phyloP scores from a whole-genome alignment of 2,888 invertebrate genomes.

The Tupiocoris notatus region DNA sequence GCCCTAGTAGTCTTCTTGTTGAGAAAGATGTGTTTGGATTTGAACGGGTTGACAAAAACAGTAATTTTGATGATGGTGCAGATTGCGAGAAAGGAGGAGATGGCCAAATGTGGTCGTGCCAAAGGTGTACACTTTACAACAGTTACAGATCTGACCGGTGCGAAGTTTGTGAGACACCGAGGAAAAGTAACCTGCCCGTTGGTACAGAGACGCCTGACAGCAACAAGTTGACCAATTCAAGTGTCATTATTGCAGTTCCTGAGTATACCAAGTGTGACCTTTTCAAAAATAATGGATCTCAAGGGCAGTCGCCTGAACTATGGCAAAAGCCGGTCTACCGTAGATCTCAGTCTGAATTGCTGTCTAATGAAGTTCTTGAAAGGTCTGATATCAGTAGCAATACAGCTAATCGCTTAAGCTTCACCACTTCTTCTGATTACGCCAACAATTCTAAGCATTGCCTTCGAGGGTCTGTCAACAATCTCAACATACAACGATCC shows the following conservation, averaged over 20 bases:
- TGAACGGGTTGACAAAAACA: slow-evolving; percentile 48
- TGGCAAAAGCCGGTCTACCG: slow-evolving; percentile 55
- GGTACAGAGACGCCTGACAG: slow-evolving; percentile 52
- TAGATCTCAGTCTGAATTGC: slow-evolving; percentile 57
- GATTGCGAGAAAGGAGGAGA: slow-evolving; percentile 53
- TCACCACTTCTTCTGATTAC: slow-evolving; percentile 49
- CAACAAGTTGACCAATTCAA: slow-evolving; percentile 49
- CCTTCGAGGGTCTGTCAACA: slow-evolving; percentile 56
- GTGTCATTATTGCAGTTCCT: slow-evolving; percentile 56
- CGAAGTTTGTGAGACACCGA: slow-evolving; percentile 72
- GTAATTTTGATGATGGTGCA: slow-evolving; percentile 53
- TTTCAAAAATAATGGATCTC: slow-evolving; percentile 45
- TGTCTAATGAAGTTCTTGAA: slow-evolving; percentile 52
- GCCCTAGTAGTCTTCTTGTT: slow-evolving; percentile 49
- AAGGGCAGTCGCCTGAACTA: slow-evolving; percentile 52
- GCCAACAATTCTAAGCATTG: slow-evolving; percentile 49
- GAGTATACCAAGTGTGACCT: slow-evolving; percentile 56
- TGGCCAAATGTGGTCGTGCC: slow-evolving; percentile 54
- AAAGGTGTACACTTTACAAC: slow-evolving; percentile 71
- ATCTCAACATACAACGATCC: slow-evolving; percentile 55
- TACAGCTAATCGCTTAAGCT: slow-evolving; percentile 44
- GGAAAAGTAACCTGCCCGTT: slow-evolving; percentile 52
- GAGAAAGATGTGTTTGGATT: slow-evolving; percentile 44
- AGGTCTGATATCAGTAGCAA: slow-evolving; percentile 45
- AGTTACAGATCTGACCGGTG: slow-evolving; percentile 65